Evolutionary conservation across 2,113 vertebrate species (phyloP).

Genomic region (Sarotherodon lohbergeri): DNA sequence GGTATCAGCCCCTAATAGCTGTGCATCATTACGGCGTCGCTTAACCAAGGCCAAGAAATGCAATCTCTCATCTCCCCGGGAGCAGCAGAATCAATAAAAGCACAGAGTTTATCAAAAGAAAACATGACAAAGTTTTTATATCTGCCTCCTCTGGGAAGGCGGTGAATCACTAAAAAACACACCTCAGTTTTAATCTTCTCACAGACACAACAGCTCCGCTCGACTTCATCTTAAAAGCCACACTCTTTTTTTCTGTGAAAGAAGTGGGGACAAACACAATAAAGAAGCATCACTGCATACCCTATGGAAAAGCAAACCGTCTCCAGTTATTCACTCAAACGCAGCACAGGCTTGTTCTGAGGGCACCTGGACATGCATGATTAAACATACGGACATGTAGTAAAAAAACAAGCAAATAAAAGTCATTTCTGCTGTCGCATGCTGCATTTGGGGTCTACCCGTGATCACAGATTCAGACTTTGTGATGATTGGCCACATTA

Average conservation of each 20-base stretch:
- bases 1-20: background rate
- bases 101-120: background rate
- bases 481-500: background rate
- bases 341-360: background rate
- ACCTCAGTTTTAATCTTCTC: background rate
- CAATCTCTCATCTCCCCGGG: background rate
- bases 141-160: background rate
- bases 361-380: accelerated
- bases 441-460: background rate
- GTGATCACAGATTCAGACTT: background rate
- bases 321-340: background rate
- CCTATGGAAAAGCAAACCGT: background rate
- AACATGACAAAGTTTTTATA: background rate
- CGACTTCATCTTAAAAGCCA: background rate
- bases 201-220: background rate
- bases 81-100: conserved; percentile 2
- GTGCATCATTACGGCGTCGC: background rate
- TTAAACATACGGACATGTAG: background rate
- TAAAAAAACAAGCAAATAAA: background rate
- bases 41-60: background rate
- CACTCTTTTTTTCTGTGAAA: background rate
- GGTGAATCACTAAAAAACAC: background rate
- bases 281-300: background rate
- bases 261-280: background rate
- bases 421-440: background rate